These are phyloP conservation scores for Cepaea hortensis DNA, from an alignment of 2,888 invertebrate genomes.

Conservation along the genomic window DNA sequence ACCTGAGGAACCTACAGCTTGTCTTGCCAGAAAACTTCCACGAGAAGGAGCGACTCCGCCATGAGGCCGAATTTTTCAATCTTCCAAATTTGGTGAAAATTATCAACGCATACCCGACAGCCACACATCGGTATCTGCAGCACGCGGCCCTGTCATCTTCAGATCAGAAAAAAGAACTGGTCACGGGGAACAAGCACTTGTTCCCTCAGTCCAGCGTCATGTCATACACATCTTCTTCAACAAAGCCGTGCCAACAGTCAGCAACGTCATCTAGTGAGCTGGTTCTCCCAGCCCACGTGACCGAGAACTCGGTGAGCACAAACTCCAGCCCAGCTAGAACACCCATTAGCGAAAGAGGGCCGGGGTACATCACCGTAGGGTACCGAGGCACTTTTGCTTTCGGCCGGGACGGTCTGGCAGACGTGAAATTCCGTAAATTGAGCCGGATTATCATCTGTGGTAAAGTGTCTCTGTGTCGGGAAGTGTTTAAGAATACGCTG, in stretches of 20 bases:
- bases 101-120: constrained; percentile 56
- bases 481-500: constrained; percentile 95
- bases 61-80: constrained; percentile 81
- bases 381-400: constrained; percentile 99
- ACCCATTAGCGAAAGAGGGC: constrained; percentile 52
- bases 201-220: background rate
- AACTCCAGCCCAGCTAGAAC: constrained; percentile 46
- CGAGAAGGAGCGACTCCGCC: constrained; percentile 78
- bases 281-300: background rate
- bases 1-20: constrained; percentile 89
- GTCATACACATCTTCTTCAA: constrained; percentile 30
- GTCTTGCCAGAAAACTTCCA: constrained; percentile 96
- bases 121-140: constrained; percentile 45
- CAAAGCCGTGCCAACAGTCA: background rate
- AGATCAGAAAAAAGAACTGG: background rate
- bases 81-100: constrained; percentile 84
- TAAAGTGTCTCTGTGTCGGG: constrained; percentile 92
- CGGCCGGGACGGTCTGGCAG: constrained; percentile 97
- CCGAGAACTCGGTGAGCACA: background rate
- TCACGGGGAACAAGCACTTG: background rate
- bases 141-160: constrained; percentile 49
- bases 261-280: background rate
- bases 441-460: constrained; percentile 97
- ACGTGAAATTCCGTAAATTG: constrained; percentile 98
- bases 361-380: constrained; percentile 89